Base-by-base conservation (phyloP, 2,113 vertebrate genomes). In the Nothoprocta perdicaria region DNA sequence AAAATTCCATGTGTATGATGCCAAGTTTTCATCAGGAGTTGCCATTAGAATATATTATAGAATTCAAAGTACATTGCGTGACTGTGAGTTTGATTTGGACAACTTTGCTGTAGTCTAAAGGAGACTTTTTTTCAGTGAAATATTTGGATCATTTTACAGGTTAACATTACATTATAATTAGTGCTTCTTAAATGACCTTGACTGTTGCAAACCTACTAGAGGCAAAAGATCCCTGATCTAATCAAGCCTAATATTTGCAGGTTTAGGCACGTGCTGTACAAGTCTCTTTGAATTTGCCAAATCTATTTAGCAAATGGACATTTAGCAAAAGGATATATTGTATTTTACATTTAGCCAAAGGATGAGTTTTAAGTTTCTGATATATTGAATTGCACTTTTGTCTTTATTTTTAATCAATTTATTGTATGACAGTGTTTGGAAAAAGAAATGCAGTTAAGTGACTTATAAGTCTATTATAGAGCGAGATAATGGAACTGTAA, bases 161-260 rank as follows among this genome's bases (percentile, higher is more conserved):
- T 89, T 94, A 89, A 92, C 61, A 68, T 88, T 95, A 63, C 75
- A 62, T 79, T 77, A 48, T 87, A 66, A 76, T 66, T 41, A 23
- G 72, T 67, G 45, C 38, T 69, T 87, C 50, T 71, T 87, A 55
- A 89, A 73, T 94, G 86, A 95, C 96, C 92, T 95, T 96, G 89
- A 96, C 48, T 80, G 77, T 63, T 92, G 89, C 43, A 83, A 87
- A 77, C 84, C 55, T 90, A 46, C 65, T 82, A 40, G 61, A 92
- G 71, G 94, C 82, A 68, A 89, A 85, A 93, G 82, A 68, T 86
- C 63, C 52, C 33, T 88, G 90, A 77, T 91, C 76, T 94, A 91
- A 89, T 87, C 82, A 77, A 52, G 41, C 29, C 45, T 41, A 83
- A 63, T 85, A 80, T 52, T 95, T 93, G 55, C 68, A 57, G 12